Evolutionary conservation across 2,888 invertebrate species (phyloP), one percentile per base, ranked within the genome.

Genomic region (Lycocerus yunnanus): DNA sequence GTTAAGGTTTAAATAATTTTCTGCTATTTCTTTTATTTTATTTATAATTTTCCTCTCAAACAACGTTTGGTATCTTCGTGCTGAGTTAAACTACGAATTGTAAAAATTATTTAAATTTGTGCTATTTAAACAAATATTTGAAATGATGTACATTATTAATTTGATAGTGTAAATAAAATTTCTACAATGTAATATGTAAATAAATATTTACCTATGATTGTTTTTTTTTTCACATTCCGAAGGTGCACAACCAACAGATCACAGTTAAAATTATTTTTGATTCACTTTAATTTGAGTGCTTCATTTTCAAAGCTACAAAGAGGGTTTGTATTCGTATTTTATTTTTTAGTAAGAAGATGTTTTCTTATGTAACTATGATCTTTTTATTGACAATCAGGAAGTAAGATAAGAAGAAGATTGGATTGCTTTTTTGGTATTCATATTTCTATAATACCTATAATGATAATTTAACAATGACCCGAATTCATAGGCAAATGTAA

Each of bases 101-200:
- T 16, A 60, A 15, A 60, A 60, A 60, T 60, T 60, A 16, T 60
- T 60, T 60, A 6, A n/a, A n/a, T 63, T 18, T 18, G n/a, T 63
- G 61, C 16, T 63, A 63, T 63, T 20, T 63, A 63, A 63, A 63
- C 4, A n/a, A 63, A 18, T 20, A 18, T 63, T 63, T 63, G 15
- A 63, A 63, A 13, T 18, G 61, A 20, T 63, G 61, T 63, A 63
- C 61, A 63, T 63, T 63, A 63, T 63, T 63, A 13, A 63, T 16
- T 63, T 63, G 18, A 63, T 63, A 63, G 20, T 63, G 61, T 63
- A 63, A 63, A 63, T 63, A 63, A 63, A 63, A 63, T 15, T 18
- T 63, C 20, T 63, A 63, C 61, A 63, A 18, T 18, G n/a, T 18
- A 63, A n/a, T 63, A 18, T 60, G 43, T 43, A 43, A 43, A 43